phyloP scores from a whole-genome alignment of 2,888 invertebrate genomes.

The Pegoplata infirma region DNA sequence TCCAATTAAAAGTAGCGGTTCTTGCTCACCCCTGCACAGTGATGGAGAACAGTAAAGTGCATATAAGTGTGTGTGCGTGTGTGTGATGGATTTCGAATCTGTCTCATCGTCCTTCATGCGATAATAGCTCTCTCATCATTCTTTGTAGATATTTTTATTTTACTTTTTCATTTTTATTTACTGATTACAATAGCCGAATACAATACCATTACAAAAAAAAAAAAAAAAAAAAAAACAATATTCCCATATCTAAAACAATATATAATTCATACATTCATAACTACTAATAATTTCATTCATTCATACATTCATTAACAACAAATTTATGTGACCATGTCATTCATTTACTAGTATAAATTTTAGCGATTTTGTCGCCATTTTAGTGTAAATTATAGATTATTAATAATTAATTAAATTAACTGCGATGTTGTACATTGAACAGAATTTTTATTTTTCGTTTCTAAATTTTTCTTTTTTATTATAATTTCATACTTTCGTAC shows the following conservation, averaged over 20 bases:
- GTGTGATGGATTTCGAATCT: not conserved
- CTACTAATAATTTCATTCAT: not conserved
- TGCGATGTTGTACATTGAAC: constrained; percentile 2
- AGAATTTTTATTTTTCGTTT: not conserved
- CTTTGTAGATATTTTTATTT: not conserved
- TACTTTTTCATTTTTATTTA: not conserved
- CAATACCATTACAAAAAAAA: no score
- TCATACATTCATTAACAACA: not conserved
- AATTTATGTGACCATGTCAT: constrained; percentile 2
- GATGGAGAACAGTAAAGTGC: constrained; percentile 68
- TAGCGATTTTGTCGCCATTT: constrained; percentile 32
- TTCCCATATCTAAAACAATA: no score
- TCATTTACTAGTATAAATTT: constrained; percentile 58
- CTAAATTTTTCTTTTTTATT: not conserved
- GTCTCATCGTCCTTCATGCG: not conserved
- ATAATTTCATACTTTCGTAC: not conserved
- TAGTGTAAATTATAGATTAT: constrained; percentile 26
- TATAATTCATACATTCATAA: not conserved
- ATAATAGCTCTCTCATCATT: not conserved
- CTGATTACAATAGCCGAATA: no score
- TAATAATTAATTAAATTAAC: constrained; percentile 7
- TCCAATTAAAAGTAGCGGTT: constrained; percentile 67
- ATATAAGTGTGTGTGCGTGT: not conserved
- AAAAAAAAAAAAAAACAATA: no score
- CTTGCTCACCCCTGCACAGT: constrained; percentile 65